phyloP scores from a whole-genome alignment of 2,888 invertebrate genomes.

The Acanthoscelides obtectus region DNA sequence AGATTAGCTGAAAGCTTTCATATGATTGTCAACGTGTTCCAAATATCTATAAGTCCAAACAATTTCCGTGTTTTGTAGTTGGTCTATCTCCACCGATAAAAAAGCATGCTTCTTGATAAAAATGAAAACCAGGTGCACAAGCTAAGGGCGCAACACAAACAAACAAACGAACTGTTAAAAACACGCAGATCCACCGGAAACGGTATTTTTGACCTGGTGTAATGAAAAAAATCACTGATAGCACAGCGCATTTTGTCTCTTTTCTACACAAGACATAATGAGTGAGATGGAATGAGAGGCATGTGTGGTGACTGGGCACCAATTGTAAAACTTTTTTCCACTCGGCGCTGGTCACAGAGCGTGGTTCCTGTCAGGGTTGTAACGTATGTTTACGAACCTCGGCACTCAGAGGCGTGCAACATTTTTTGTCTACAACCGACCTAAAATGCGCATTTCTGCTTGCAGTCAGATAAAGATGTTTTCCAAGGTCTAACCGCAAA shows the following conservation, averaged over 20 bases:
- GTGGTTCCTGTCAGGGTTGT: conserved; percentile 28
- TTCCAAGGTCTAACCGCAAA: no score
- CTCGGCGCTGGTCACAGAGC: conserved; percentile 13
- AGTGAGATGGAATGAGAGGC: not conserved
- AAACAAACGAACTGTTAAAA: conserved; percentile 24
- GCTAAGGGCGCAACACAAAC: conserved; percentile 20
- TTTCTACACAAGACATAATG: not conserved
- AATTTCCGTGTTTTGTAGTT: not conserved
- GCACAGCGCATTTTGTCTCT: conserved; percentile 25
- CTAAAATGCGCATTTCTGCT: no score
- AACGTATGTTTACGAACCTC: not conserved
- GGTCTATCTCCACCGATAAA: not conserved
- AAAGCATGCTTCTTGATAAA: not conserved
- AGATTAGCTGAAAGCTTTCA: no score
- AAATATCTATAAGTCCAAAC: no score
- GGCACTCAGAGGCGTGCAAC: not conserved
- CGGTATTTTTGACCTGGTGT: conserved; percentile 30
- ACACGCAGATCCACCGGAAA: conserved; percentile 36
- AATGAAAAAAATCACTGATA: conserved; percentile 19
- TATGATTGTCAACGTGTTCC: no score
- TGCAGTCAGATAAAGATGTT: no score
- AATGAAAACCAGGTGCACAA: not conserved
- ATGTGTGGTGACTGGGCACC: not conserved
- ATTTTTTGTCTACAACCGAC: no score
- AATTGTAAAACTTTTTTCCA: not conserved